These are phyloP conservation scores for Atopsyche davidsoni DNA, from an alignment of 1,140 invertebrate species.

Conservation along the genomic window DNA sequence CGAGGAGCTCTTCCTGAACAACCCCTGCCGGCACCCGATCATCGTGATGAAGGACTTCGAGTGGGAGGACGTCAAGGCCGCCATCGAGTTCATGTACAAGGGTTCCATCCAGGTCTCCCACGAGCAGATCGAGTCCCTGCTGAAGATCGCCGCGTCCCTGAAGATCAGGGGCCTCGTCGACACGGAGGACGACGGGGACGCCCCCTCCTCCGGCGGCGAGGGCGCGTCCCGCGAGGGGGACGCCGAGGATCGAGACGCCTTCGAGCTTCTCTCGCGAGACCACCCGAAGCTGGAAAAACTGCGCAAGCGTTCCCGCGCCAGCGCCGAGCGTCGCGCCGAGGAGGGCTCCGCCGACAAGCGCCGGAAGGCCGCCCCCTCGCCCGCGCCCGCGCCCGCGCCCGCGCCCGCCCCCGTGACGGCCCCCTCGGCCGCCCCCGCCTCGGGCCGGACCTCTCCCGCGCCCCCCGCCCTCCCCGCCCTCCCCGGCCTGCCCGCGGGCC, in stretches of 20 bases:
- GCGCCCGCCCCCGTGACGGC: slow-evolving; percentile 37
- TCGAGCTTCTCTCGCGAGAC: too few relatives aligned
- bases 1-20: slow-evolving; percentile 82
- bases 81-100: slow-evolving; percentile 90
- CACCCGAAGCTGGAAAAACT: too few relatives aligned
- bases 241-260: slow-evolving; percentile 36
- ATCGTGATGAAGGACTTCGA: slow-evolving; percentile 85
- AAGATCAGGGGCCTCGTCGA: slow-evolving; percentile 83
- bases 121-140: slow-evolving; percentile 77
- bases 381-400: slow-evolving; percentile 36
- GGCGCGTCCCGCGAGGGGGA: slow-evolving; percentile 39
- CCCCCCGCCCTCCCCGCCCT: too few relatives aligned
- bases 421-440: slow-evolving; percentile 37
- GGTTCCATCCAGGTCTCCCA: slow-evolving; percentile 88
- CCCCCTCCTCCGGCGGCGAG: slow-evolving; percentile 36
- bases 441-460: slow-evolving; percentile 39
- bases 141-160: slow-evolving; percentile 78
- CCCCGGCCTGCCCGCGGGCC: too few relatives aligned
- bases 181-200: slow-evolving; percentile 61
- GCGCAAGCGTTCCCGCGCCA: too few relatives aligned
- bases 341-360: too few relatives aligned
- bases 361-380: too few relatives aligned
- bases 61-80: slow-evolving; percentile 78
- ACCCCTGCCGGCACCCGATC: slow-evolving; percentile 85
- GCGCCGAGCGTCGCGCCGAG: too few relatives aligned